Conservation (phyloP, 1,140 invertebrate species). For the Trichomalopsis sarcophagae region DNA sequence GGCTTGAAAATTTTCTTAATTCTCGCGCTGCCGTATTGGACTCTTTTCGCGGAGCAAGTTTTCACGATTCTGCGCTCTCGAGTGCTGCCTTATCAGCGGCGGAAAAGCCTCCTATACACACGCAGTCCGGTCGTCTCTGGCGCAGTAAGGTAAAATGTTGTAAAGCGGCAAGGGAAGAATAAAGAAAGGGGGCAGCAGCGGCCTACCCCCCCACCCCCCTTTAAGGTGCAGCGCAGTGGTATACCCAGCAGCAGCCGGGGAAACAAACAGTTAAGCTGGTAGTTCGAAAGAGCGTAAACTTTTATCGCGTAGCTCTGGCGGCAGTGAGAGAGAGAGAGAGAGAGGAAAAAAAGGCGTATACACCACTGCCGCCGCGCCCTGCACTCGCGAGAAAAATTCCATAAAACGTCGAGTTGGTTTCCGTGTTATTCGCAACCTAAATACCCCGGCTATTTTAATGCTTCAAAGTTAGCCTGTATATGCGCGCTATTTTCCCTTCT, state of each 20-base stretch:
- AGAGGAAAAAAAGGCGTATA: not conserved
- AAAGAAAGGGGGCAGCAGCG: not conserved
- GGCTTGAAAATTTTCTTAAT: conserved; percentile 32
- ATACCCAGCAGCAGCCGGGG: not conserved
- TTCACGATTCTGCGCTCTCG: not conserved
- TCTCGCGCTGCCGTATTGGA: not conserved
- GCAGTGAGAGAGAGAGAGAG: not conserved
- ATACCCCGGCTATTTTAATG: conserved; percentile 1
- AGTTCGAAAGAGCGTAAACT: conserved; percentile 46
- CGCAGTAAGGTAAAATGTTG: conserved; percentile 31
- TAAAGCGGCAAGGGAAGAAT: not conserved
- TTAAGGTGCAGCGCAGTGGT: not conserved
- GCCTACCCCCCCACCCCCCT: not conserved
- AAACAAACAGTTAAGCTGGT: conserved; percentile 47
- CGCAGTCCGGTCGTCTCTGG: not conserved
- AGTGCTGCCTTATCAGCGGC: not conserved
- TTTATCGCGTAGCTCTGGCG: conserved; percentile 28
- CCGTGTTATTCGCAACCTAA: conserved; percentile 11
- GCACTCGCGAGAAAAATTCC: conserved; percentile 34
- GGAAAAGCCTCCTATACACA: not conserved
- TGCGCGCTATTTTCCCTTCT: not conserved
- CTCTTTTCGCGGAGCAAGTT: not conserved
- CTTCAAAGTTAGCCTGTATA: not conserved
- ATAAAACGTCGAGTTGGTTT: conserved; percentile 32
- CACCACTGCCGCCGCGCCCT: not conserved